These are phyloP conservation scores for Tridacna gigas DNA, from an alignment of 2,888 invertebrate genomes.

Conservation along the genomic window DNA sequence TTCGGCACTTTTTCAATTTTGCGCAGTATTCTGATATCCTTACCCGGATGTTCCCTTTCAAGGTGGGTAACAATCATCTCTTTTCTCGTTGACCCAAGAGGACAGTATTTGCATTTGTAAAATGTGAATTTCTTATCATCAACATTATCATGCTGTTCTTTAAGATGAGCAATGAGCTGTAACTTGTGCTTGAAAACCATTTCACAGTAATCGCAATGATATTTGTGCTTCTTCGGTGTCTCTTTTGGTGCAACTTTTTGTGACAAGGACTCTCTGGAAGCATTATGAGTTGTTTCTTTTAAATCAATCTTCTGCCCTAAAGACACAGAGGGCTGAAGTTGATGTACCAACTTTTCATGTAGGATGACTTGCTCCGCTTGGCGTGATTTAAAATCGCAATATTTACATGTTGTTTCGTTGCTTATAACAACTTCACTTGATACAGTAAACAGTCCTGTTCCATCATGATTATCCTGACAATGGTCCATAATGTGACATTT, in stretches of 20 bases:
- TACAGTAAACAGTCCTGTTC: conserved; percentile 34
- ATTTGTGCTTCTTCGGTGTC: conserved; percentile 50
- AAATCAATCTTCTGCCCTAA: not conserved
- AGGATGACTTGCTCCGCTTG: conserved; percentile 48
- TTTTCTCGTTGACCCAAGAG: conserved; percentile 68
- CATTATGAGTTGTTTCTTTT: not conserved
- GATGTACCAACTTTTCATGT: conserved; percentile 54
- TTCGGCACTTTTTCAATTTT: conserved; percentile 53
- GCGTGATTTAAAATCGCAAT: conserved; percentile 60
- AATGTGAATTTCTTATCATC: conserved; percentile 57
- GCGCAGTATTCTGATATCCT: conserved; percentile 58
- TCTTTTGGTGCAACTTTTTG: not conserved
- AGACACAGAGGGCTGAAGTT: not conserved
- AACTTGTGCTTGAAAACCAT: conserved; percentile 60
- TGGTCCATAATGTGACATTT: conserved; percentile 65
- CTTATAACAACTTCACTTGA: conserved; percentile 47
- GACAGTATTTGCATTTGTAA: conserved; percentile 69
- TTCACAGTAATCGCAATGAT: conserved; percentile 67
- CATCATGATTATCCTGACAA: conserved; percentile 55
- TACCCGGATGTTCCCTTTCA: conserved; percentile 60
- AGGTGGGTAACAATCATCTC: conserved; percentile 60
- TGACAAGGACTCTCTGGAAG: not conserved
- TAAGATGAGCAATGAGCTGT: conserved; percentile 59
- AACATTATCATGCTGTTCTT: conserved; percentile 46
- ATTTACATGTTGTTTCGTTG: conserved; percentile 51